These are phyloP conservation scores for Macrophya alboannulata DNA, from an alignment of 2,888 invertebrate genomes.

Conservation along the genomic window DNA sequence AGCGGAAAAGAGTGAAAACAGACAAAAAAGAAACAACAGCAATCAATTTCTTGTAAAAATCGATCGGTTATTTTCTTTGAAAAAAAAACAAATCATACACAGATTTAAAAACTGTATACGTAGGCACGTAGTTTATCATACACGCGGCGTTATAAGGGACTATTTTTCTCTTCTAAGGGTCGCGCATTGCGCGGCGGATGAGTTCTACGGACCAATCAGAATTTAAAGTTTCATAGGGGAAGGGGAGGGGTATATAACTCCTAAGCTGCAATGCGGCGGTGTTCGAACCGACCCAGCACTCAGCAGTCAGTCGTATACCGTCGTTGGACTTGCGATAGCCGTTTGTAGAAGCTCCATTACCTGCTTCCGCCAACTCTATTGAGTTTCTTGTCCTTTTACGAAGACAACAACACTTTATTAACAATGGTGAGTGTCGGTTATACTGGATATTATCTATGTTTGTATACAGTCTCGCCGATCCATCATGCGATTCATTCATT, in stretches of 20 bases:
- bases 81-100: neutral
- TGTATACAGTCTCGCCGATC: neutral
- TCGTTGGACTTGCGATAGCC: slow-evolving; percentile 55
- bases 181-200: neutral
- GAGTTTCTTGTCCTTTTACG: slow-evolving; percentile 17
- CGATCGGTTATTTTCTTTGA: neutral
- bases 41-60: neutral
- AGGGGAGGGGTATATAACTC: slow-evolving; percentile 37
- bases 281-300: neutral
- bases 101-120: neutral
- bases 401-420: slow-evolving; percentile 46
- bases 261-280: slow-evolving; percentile 40
- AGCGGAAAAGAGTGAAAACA: neutral
- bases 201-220: slow-evolving; percentile 38
- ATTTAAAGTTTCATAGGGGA: neutral
- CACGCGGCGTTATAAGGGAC: neutral
- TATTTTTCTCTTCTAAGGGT: slow-evolving; percentile 22
- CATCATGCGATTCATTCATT: neutral
- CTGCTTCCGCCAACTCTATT: slow-evolving; percentile 63
- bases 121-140: neutral
- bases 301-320: slow-evolving; percentile 7
- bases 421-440: slow-evolving; percentile 42
- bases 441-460: neutral
- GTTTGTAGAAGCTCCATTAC: slow-evolving; percentile 64
- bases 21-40: neutral